Evolutionary conservation across 2,888 invertebrate genomes (phyloP), one percentile per base, ranked within the genome.

Genomic region (Reticulitermes lucifugus): DNA sequence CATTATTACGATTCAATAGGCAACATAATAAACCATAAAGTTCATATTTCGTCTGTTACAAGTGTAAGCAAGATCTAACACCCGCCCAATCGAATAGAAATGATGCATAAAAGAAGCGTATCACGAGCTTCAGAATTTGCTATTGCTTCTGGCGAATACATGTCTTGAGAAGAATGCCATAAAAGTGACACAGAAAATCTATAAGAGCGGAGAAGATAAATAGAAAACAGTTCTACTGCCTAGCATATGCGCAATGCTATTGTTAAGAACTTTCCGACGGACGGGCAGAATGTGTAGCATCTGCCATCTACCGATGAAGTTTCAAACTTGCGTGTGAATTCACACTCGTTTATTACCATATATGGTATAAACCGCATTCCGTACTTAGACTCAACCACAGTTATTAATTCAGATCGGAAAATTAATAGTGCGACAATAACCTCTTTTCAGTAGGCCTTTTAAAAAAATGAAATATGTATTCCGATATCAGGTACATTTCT

Each of bases 1-100:
- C n/a, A 41, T 43, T 81, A 65, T 81, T 81, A 81, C 81, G 81
- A 65, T 81, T 81, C 81, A 70, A 81, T 70, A 70, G 81, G 65
- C 35, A 81, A 70, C 70, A 46, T 81, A 81, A 81, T 81, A 81
- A 81, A 46, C 81, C 65, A 81, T 81, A 70, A 81, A 81, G 25
- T 70, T 14, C 81, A 46, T 70, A 65, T 70, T 81, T 81, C 43
- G 81, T 81, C 41, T 70, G 21, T 77, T 77, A 77, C 5, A 77
- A 77, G 51, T 77, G n/a, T 41, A 43, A 77, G 43, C 77, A 46
- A 77, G 46, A 77, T n/a, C 77, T n/a, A n/a, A 5, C 46, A 51
- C 77, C 51, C 46, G 46, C n/a, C 6, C 51, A 46, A 46, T 77
- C n/a, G 43, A 51, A 77, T 51, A 46, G 46, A 43, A 73, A 46